These are phyloP conservation scores for Agrypnia vestita DNA, from an alignment of 1,140 invertebrate species.

Conservation along the genomic window DNA sequence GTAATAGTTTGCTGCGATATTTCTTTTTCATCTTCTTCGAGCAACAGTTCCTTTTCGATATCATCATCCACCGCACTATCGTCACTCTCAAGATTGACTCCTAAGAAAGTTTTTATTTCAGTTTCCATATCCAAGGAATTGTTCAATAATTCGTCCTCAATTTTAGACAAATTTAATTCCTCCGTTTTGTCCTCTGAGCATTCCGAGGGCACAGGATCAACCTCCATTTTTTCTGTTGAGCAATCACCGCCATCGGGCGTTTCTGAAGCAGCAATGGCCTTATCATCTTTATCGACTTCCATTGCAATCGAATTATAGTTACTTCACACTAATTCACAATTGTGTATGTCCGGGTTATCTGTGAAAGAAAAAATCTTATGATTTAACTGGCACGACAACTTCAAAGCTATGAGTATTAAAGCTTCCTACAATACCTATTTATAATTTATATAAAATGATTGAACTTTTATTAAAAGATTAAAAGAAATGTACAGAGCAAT, in stretches of 20 bases:
- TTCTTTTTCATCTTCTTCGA: too few relatives aligned
- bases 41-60: too few relatives aligned
- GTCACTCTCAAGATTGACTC: slow-evolving; percentile 16
- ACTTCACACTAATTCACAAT: too few relatives aligned
- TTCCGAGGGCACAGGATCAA: not conserved
- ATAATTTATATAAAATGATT: too few relatives aligned
- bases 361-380: too few relatives aligned
- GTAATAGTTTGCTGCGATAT: too few relatives aligned
- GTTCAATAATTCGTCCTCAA: slow-evolving; percentile 28
- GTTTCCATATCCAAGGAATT: slow-evolving; percentile 21
- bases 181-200: not conserved
- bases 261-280: not conserved
- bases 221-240: not conserved
- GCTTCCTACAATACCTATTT: too few relatives aligned
- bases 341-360: too few relatives aligned
- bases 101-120: slow-evolving; percentile 20
- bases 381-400: too few relatives aligned
- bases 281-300: slow-evolving; percentile 5
- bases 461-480: too few relatives aligned
- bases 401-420: too few relatives aligned
- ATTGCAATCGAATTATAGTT: not conserved
- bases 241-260: not conserved
- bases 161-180: slow-evolving; percentile 17
- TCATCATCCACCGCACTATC: not conserved
- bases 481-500: too few relatives aligned